Evolutionary conservation across 1,140 invertebrate species (phyloP), one percentile per base, ranked within the genome.

Genomic region (Dendroctonus valens): DNA sequence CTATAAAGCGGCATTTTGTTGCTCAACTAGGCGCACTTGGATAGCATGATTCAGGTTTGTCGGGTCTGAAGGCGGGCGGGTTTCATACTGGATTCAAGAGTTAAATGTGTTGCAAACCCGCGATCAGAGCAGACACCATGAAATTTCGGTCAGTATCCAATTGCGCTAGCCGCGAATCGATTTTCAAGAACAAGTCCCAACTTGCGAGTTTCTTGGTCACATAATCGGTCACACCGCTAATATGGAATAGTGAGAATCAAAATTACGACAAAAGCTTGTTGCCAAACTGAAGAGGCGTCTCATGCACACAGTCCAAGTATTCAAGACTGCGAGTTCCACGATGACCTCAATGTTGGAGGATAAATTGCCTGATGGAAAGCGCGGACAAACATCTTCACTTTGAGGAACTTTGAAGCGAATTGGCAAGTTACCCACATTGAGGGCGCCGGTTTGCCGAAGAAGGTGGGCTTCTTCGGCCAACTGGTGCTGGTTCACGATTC

Each of bases 241-340:
- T 1, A 3, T 26, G 1, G 26, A 26, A 49, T n/a, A 48, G 42
- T 49, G 42, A 55, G 14, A 51, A 50, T 52, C 37, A 54, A 53
- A 58, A 65, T 41, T 26, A 75, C 75, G 75, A 72, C 72, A 65
- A 75, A 76, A 76, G 75, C 75, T 50, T 61, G 48, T 65, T 65
- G 64, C 53, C 74, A 76, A 69, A 77, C 72, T 74, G 68, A 70
- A 60, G 67, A 73, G 67, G 51, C 61, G 41, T 65, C 73, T 77
- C 79, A 81, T 81, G 79, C 79, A 78, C 78, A 79, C 79, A 81
- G 79, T 79, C 78, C 75, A 75, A 75, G 79, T 79, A 79, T 81
- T 80, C 78, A 80, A 79, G 79, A 80, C 79, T 80, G 79, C 79
- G 78, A 70, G 44, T 62, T 52, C 41, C 39, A 7, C 44, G 37